These are phyloP conservation scores for Drosophila pegasa DNA, from an alignment of 2,888 invertebrate species.

Conservation along the genomic window DNA sequence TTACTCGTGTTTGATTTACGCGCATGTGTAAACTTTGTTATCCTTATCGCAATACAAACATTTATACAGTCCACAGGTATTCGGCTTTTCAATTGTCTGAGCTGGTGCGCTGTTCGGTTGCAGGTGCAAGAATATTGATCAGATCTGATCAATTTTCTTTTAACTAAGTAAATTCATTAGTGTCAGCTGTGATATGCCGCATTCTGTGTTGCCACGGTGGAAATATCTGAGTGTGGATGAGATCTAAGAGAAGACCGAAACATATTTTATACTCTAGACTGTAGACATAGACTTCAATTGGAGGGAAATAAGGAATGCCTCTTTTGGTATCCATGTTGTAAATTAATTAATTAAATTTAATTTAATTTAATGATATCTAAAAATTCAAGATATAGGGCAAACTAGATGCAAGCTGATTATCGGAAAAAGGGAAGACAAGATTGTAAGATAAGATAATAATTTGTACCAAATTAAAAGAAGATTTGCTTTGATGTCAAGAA, in stretches of 20 bases:
- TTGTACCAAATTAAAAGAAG: too few species aligned
- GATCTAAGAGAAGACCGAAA: neutral
- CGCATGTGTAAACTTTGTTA: conserved; percentile 43
- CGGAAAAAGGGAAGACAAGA: too few species aligned
- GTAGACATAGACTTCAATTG: too few species aligned
- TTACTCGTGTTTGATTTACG: conserved; percentile 56
- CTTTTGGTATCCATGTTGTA: neutral
- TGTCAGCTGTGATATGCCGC: conserved; percentile 32
- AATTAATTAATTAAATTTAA: too few species aligned
- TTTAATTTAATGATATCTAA: too few species aligned
- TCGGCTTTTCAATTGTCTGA: conserved; percentile 37
- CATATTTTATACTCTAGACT: too few species aligned
- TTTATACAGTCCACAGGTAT: conserved; percentile 28
- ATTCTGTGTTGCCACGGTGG: conserved; percentile 8
- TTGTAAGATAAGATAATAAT: too few species aligned
- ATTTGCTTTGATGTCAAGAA: too few species aligned
- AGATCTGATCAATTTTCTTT: conserved; percentile 17
- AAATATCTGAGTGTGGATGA: neutral
- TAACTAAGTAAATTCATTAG: conserved; percentile 35
- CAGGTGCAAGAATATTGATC: conserved; percentile 45
- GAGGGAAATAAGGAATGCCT: neutral
- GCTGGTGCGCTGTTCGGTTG: conserved; percentile 17
- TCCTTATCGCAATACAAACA: conserved; percentile 57
- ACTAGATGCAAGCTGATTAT: too few species aligned
- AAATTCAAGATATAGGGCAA: too few species aligned